These are phyloP conservation scores for Antennarius maculatus DNA, from an alignment of 2,797 vertebrate species.

Conservation along the genomic window DNA sequence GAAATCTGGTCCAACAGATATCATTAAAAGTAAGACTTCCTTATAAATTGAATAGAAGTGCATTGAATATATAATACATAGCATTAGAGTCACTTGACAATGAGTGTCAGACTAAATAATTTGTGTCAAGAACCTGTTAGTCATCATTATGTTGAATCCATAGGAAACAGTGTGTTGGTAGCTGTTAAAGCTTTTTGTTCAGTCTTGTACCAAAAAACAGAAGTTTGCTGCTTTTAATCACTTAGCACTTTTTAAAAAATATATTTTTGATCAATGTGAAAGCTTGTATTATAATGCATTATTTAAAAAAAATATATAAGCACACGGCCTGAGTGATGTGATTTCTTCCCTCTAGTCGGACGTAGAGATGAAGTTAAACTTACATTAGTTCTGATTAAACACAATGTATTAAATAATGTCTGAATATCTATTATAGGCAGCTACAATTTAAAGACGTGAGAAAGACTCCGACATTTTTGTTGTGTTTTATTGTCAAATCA, in stretches of 20 bases:
- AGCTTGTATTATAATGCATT: conserved; percentile 61
- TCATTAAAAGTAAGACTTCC: conserved; percentile 7
- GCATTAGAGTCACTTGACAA: conserved; percentile 11
- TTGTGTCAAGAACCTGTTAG: neutral
- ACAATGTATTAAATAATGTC: neutral
- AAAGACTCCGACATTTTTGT: conserved; percentile 3
- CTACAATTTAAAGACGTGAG: neutral
- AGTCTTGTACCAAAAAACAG: conserved; percentile 25
- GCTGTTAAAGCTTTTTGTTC: conserved; percentile 9
- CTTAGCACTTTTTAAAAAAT: conserved; percentile 57
- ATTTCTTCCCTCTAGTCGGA: conserved; percentile 10
- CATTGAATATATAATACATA: neutral
- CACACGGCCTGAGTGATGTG: conserved; percentile 50
- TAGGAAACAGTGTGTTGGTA: conserved; percentile 24
- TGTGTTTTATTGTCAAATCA: conserved; percentile 35
- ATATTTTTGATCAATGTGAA: conserved; percentile 47
- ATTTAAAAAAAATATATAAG: conserved; percentile 77
- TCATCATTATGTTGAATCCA: neutral
- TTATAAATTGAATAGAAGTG: neutral
- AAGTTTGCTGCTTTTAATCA: conserved; percentile 60
- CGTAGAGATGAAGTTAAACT: no score
- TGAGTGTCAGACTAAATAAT: conserved; percentile 1
- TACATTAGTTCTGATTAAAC: neutral
- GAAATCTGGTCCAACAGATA: neutral
- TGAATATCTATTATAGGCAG: neutral